Percentiles rank a stretch among this genome's conserved stretches.
These are phyloP conservation scores for Lophochroa leadbeateri DNA, from an alignment of 2,113 vertebrate genomes.

Conservation along the genomic window DNA sequence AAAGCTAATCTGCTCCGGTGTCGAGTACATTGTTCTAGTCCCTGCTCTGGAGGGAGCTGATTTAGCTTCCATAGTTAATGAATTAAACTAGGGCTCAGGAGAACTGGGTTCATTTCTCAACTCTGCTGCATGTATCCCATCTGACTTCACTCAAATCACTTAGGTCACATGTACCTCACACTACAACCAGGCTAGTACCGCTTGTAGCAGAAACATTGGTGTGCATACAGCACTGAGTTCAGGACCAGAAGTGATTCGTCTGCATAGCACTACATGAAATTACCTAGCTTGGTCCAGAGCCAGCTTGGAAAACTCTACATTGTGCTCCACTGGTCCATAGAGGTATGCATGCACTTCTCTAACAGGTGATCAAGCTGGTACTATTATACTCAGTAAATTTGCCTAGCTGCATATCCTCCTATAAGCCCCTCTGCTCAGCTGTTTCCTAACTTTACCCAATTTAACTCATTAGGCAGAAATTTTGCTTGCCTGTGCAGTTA, in stretches of 20 bases:
- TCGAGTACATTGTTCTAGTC: neutral
- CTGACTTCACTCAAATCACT: neutral
- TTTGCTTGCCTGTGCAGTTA: neutral
- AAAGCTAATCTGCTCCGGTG: neutral
- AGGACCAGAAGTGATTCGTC: neutral
- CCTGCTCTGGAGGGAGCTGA: neutral
- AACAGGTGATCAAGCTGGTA: neutral
- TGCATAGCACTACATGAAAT: rapidly evolving
- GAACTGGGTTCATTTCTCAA: neutral
- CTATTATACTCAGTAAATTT: neutral
- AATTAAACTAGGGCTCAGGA: neutral
- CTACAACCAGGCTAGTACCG: rapidly evolving
- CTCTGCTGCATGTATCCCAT: rapidly evolving
- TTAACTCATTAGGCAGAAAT: slow-evolving; percentile 30
- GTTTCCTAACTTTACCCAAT: neutral
- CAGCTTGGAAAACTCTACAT: neutral
- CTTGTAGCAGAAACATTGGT: rapidly evolving
- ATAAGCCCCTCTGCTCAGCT: neutral
- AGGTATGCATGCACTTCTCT: neutral
- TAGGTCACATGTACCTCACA: neutral
- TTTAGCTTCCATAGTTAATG: neutral
- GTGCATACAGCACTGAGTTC: neutral
- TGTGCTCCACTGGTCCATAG: neutral
- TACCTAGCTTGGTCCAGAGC: neutral
- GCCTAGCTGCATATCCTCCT: neutral